Evolutionary conservation across 2,888 invertebrate genomes (phyloP), one percentile per base, ranked within the genome.

Genomic region (Caenorhabditis imperialis): DNA sequence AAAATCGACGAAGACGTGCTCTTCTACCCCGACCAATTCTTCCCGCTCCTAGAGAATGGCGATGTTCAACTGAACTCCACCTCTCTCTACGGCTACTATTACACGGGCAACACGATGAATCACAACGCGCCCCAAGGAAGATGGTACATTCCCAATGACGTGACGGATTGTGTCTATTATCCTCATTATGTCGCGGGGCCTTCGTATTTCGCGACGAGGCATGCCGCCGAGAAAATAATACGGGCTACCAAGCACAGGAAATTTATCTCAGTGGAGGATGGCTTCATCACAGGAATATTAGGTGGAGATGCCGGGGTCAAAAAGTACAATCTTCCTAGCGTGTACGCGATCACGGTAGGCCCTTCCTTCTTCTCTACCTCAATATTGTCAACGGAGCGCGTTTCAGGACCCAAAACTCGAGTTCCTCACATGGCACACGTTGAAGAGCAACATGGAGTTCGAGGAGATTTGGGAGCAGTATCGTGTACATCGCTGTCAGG

Each of bases 221-320:
- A 65, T 22, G 55, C 55, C 2, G 65, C 65, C 0, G 38, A 55
- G 6, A 6, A 50, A 16, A 57, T 65, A 25, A 0, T 57, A 7
- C 16, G 5, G 0, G 48, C 55, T 8, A 42, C 65, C 5, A 65
- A 65, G 35, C 65, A 65, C 42, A 33, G 65, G 20, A 65, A 65
- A 14, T 50, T 55, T 38, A 57, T 65, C 4, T 40, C 57, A 22
- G 55, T 54, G 0, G 65, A 65, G 42, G 65, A 65, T 47, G 57
- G 50, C 1, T 35, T 65, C 27, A 65, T 65, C 14, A 65, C 50
- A 14, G 65, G 65, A 20, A 22, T 65, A 4, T n/a, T 65, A 2
- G 65, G 55, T 18, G 65, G 65, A 14, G 65, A 65, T 37, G 65
- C 57, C 35, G 65, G 65, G 4, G 50, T 65, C 18, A 16, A 50